Conservation (phyloP, 2,888 invertebrate species). For the Nephrocerus scutellatus region DNA sequence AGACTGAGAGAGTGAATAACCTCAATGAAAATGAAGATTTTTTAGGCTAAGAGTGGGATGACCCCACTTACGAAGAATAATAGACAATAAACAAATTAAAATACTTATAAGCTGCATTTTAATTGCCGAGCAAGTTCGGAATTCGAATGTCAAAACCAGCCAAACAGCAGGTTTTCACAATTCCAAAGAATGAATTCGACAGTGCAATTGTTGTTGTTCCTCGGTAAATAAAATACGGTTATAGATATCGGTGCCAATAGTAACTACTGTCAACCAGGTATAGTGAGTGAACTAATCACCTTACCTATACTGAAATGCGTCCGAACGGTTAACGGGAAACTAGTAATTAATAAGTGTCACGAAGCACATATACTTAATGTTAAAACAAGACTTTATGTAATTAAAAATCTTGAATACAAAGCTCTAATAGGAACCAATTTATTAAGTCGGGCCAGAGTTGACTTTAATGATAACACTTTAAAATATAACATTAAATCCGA, state of each 20-base stretch:
- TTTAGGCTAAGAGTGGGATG: constrained; percentile 3
- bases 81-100: constrained; percentile 2
- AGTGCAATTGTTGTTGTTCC: too few relatives aligned
- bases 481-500: constrained; percentile 1
- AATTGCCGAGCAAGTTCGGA: too few relatives aligned
- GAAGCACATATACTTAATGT: constrained; percentile 9
- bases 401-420: constrained; percentile 13
- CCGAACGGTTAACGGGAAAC: constrained; percentile 4
- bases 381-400: constrained; percentile 10
- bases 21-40: constrained; percentile 6
- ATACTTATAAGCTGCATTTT: too few relatives aligned
- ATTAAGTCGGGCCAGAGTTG: constrained; percentile 3
- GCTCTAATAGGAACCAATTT: constrained; percentile 9
- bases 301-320: constrained; percentile 8
- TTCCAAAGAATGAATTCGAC: too few relatives aligned
- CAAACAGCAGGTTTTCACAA: too few relatives aligned
- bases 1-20: constrained; percentile 8
- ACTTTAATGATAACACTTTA: constrained; percentile 4
- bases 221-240: background rate
- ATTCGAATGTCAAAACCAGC: too few relatives aligned
- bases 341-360: constrained; percentile 6
- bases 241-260: constrained; percentile 1
- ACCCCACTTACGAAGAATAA: constrained; percentile 3
- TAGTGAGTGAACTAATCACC: constrained; percentile 1
- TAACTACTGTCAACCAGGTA: constrained; percentile 11